Base-by-base conservation (phyloP, 2,113 vertebrate species). In the Phrynosoma platyrhinos region DNA sequence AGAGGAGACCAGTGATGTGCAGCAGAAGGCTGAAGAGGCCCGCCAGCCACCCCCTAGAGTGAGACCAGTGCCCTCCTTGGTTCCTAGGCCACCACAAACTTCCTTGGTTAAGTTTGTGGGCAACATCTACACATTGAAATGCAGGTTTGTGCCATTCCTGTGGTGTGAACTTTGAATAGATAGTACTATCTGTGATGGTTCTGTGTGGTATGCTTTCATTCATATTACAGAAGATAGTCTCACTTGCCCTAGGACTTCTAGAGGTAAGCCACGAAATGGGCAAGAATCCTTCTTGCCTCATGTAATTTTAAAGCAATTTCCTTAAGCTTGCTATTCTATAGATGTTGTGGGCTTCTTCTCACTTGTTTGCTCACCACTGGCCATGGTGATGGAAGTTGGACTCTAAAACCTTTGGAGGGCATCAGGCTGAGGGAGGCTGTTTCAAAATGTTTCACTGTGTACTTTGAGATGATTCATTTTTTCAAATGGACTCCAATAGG, bases 91-190 rank as follows among this genome's bases (percentile, higher is more conserved):
- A 0, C 98, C 98, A 0, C 97, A 98, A 86, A 98, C 98, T 6
- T 98, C 98, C 2, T 95, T 99, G 82, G 98, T 99, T 92, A 99
- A 98, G 92, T 98, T 99, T 72, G 98, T 98, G 90, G 98, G 98
- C 83, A 98, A 99, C 93, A 97, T 98, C 94, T 99, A 99, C 95
- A 98, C 98, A 83, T 97, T 99, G n/a, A 99, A 99, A 94, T 99
- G 98, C 98, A 98, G 98, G 98, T 99, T 90, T 93, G 96, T 91
- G 36, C 42, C 47, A 12, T 55, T 32, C 14, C 27, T 40, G 55
- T 81, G 23, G 53, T 30, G 1, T 40, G 20, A 87, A 76, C 66
- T 36, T 30, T 68, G n/a, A 71, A 42, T 64, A 66, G 23, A 40
- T 20, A 6, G 20, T 62, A 76, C 20, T 66, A 66, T 74, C 5